Evolutionary conservation across 2,797 vertebrate genomes (phyloP), one percentile per base, ranked within the genome.

Genomic region (Pogoniulus pusillus): DNA sequence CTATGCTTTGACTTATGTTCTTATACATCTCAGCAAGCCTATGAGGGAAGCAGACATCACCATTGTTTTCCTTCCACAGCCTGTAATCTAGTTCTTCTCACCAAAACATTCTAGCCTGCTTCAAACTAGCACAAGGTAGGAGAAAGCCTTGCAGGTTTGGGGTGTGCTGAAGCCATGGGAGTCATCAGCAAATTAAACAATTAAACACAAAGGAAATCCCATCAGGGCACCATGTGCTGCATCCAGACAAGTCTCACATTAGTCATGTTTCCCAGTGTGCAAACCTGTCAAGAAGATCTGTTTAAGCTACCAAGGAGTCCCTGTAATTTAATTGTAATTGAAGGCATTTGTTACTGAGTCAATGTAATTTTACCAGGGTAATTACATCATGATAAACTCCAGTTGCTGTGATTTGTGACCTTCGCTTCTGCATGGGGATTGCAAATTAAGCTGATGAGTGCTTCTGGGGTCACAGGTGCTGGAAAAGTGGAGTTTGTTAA

Each of bases 341-440:
- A 95, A 90, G 94, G 82, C 81, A 93, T 94, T 96, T 90, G 90
- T 95, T 97, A 94, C 77, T 91, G 94, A 97, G 86, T 92, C 93
- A 96, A 71, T 89, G 93, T 92, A 88, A 95, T 96, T 94, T 94
- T 95, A 87, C 89, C 77, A 22, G 71, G 78, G 71, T 96, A 96
- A 97, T 96, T 96, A 94, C 91, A 94, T 95, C 90, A 95, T 95
- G 95, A 95, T 96, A 96, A 96, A 96, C 93, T 91, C 45, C 27
- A 96, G 93, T 91, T 87, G 47, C 72, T 93, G 91, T 95, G 95
- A 97, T 96, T 95, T 95, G 87, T 2, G 19, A 93, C 93, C 93
- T 90, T 60, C 30, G 74, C 58, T 72, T 77, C 74, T 79, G 73
- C 83, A 74, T 27, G 69, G 94, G 93, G 94, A 85, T 93, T 95